Conservation (phyloP, 2,797 vertebrate genomes). For the Numenius phaeopus region DNA sequence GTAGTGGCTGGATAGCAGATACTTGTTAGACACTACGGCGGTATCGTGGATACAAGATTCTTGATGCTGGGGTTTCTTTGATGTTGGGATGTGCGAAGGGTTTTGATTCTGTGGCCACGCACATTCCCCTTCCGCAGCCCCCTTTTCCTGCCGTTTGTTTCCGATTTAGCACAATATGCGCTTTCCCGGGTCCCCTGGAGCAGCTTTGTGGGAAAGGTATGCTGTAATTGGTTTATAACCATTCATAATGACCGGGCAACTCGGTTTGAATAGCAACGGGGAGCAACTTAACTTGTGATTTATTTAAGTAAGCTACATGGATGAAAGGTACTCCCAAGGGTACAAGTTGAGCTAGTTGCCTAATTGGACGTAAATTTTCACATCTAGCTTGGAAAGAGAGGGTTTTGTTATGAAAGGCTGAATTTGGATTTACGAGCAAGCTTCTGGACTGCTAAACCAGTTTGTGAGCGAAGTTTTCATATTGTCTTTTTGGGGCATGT, state of each 20-base stretch:
- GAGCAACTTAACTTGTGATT: slow-evolving; percentile 70
- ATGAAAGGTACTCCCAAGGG: slow-evolving; percentile 68
- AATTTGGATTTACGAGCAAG: slow-evolving; percentile 38
- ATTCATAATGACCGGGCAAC: slow-evolving; percentile 52
- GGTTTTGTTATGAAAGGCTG: neutral
- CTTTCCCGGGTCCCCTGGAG: slow-evolving; percentile 6
- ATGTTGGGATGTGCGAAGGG: neutral
- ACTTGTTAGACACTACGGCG: slow-evolving; percentile 9
- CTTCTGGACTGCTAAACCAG: slow-evolving; percentile 25
- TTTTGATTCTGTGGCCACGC: neutral
- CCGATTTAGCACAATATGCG: neutral
- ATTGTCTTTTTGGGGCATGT: neutral
- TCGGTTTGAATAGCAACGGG: slow-evolving; percentile 55
- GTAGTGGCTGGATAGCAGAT: slow-evolving; percentile 14
- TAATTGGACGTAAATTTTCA: slow-evolving; percentile 66
- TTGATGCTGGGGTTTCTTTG: neutral
- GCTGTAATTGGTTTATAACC: slow-evolving; percentile 61
- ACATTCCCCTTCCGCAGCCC: neutral
- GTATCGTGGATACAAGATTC: slow-evolving; percentile 31
- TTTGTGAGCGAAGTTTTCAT: neutral
- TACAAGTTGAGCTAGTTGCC: slow-evolving; percentile 53
- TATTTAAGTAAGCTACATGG: slow-evolving; percentile 63
- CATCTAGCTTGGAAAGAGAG: slow-evolving; percentile 41
- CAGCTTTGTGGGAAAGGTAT: slow-evolving; percentile 66
- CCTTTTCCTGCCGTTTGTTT: slow-evolving; percentile 27